These are phyloP conservation scores for Cydia strobilella DNA, from an alignment of 1,140 invertebrate genomes.

Conservation along the genomic window DNA sequence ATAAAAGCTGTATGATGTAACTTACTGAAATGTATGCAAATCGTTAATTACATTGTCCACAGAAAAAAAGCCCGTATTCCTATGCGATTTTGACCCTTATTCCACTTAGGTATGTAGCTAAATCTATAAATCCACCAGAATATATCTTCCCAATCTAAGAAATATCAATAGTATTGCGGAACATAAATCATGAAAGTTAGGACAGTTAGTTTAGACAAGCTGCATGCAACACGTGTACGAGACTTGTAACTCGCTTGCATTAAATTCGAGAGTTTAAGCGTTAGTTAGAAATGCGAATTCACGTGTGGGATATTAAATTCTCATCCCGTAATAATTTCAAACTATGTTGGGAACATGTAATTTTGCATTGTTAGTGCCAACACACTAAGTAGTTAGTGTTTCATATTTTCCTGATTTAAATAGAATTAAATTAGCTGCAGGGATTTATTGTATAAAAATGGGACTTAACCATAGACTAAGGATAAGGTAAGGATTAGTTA, in stretches of 20 bases:
- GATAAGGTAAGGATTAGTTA: too few species aligned
- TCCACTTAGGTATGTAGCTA: neutral
- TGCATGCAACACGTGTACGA: constrained; percentile 12
- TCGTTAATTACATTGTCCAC: too few species aligned
- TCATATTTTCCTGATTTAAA: neutral
- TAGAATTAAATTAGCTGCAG: neutral
- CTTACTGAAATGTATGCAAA: too few species aligned
- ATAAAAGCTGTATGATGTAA: too few species aligned
- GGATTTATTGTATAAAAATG: too few species aligned
- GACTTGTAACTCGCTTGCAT: constrained; percentile 2
- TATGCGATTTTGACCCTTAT: neutral
- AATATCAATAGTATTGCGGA: neutral
- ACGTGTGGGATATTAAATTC: constrained; percentile 4
- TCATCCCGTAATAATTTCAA: neutral
- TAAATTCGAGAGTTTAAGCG: constrained; percentile 9
- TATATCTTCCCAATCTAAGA: neutral
- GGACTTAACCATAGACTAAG: too few species aligned
- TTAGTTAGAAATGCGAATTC: constrained; percentile 7
- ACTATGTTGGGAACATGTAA: neutral
- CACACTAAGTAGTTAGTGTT: neutral
- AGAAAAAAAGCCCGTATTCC: too few species aligned
- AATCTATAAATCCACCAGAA: neutral
- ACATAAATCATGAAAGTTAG: constrained; percentile 10
- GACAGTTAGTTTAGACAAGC: neutral
- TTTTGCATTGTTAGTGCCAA: neutral